Percentiles rank a stretch among this genome's conserved stretches.
Evolutionary conservation across 30 jellyfish, hydroid and myxozoan species (phyloP).

Genomic region (Hydra vulgaris): DNA sequence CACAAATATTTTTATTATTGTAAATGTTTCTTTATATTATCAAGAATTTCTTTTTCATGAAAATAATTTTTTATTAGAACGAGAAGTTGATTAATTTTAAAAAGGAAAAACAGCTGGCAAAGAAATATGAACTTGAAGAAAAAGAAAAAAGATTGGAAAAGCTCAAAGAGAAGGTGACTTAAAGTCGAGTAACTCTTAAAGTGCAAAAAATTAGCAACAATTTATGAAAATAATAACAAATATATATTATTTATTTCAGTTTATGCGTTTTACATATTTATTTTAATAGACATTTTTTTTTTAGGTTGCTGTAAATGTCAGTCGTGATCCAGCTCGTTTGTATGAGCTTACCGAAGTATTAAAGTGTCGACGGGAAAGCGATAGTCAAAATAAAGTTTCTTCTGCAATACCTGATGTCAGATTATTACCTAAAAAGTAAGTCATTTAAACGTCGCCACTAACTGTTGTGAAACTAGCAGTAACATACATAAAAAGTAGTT

Average conservation of each 20-base stretch:
- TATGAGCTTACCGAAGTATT: slow-evolving; percentile 64
- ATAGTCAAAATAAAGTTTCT: slow-evolving; percentile 2
- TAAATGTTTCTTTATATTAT: too few relatives aligned
- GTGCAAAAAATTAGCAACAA: not conserved
- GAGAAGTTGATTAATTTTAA: slow-evolving; percentile 1
- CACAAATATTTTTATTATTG: too few relatives aligned
- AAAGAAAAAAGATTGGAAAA: slow-evolving; percentile 53
- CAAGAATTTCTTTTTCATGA: too few relatives aligned
- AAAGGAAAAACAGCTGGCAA: not conserved
- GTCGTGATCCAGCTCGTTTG: slow-evolving; percentile 80
- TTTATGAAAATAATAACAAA: not conserved
- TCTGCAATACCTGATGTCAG: not conserved
- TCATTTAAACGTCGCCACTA: too few relatives aligned
- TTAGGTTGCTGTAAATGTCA: slow-evolving; percentile 65
- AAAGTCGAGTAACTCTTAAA: not conserved
- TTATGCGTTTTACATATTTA: not conserved
- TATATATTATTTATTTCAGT: not conserved
- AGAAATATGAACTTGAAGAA: slow-evolving; percentile 43
- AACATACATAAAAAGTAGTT: too few relatives aligned
- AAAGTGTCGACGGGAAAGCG: slow-evolving; percentile 43
- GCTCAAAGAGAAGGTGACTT: slow-evolving; percentile 41
- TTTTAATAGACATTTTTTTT: not conserved
- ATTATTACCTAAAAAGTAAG: not conserved
- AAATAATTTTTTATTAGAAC: not conserved
- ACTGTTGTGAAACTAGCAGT: too few relatives aligned